phyloP scores from a whole-genome alignment of 2,888 invertebrate genomes.

The Ptilodon capucinus region DNA sequence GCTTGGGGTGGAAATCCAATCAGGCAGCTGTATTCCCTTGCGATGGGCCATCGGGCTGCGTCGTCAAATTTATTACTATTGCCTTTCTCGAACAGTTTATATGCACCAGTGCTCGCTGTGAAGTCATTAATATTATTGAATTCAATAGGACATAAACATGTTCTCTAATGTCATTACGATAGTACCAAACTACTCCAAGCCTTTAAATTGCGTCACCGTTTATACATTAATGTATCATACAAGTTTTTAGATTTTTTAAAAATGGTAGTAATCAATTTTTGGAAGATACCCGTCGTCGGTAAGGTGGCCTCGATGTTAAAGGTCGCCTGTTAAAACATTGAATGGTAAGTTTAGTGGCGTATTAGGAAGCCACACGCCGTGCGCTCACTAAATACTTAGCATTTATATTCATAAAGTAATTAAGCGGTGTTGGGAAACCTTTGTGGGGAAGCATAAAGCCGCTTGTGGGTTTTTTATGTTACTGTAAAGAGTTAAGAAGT shows the following conservation, averaged over 20 bases:
- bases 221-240: background rate
- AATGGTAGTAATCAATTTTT: background rate
- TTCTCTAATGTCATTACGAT: background rate
- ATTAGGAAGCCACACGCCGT: conserved; percentile 14
- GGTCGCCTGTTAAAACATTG: conserved; percentile 5
- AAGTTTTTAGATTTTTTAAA: background rate
- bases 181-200: background rate
- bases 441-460: background rate
- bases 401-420: conserved; percentile 3
- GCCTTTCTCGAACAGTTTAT: conserved; percentile 23
- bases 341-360: conserved; percentile 7
- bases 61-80: conserved; percentile 34
- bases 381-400: background rate
- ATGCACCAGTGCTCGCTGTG: conserved; percentile 5
- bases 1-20: conserved; percentile 46
- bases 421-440: background rate
- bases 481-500: no score
- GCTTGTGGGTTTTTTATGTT: background rate
- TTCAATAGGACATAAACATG: background rate
- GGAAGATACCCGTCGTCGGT: background rate
- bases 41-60: conserved; percentile 20
- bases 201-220: background rate
- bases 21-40: conserved; percentile 40
- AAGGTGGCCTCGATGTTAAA: conserved; percentile 15
- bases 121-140: background rate